phyloP scores from a whole-genome alignment of 2,888 invertebrate genomes.

The Myopa tessellatipennis region DNA sequence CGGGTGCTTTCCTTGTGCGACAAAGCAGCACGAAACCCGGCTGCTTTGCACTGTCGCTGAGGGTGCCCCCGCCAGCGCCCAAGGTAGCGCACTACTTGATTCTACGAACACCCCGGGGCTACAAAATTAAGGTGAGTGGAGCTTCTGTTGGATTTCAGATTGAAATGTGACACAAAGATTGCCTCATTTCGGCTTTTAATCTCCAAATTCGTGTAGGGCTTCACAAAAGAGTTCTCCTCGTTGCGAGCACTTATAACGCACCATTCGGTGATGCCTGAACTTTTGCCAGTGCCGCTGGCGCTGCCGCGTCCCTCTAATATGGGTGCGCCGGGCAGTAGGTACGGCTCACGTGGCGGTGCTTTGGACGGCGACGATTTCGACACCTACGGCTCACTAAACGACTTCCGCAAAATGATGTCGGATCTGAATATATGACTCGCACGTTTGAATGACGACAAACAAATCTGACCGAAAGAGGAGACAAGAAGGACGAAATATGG shows the following conservation, averaged over 20 bases:
- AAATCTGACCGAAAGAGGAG: constrained; percentile 7
- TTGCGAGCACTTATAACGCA: constrained; percentile 93
- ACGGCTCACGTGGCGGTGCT: constrained; percentile 42
- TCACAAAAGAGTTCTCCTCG: constrained; percentile 95
- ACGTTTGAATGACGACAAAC: constrained; percentile 46
- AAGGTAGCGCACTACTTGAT: constrained; percentile 94
- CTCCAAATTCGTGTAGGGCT: constrained; percentile 76
- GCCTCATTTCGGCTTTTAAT: not conserved
- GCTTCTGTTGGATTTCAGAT: too few species aligned
- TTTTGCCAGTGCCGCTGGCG: constrained; percentile 91
- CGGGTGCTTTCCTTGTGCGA: constrained; percentile 95
- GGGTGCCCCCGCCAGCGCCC: constrained; percentile 87
- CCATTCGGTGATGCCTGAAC: constrained; percentile 97
- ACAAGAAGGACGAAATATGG: not conserved
- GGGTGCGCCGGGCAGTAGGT: constrained; percentile 42
- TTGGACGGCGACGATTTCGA: constrained; percentile 75
- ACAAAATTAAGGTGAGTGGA: constrained; percentile 86
- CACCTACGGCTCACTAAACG: constrained; percentile 78
- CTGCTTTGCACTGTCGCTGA: constrained; percentile 92
- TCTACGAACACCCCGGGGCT: constrained; percentile 86
- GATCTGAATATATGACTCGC: constrained; percentile 73
- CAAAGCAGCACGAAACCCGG: constrained; percentile 94
- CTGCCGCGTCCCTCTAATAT: constrained; percentile 73
- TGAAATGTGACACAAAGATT: too few species aligned
- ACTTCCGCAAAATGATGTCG: constrained; percentile 82